Evolutionary conservation across 2,113 vertebrate genomes (phyloP).

Genomic region (Pseudolaguvia tuberculata): DNA sequence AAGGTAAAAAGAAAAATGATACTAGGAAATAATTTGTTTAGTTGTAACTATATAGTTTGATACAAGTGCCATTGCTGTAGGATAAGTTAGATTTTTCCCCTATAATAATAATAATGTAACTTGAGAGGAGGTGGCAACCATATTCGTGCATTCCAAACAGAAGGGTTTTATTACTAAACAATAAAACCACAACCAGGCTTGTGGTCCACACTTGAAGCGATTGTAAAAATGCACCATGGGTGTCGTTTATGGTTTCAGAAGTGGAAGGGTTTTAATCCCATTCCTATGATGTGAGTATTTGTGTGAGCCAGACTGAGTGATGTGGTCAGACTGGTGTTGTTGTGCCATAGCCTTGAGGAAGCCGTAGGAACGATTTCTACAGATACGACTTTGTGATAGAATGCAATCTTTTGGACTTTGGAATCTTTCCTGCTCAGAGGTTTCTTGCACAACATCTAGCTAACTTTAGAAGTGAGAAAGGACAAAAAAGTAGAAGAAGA

Average conservation of each 20-base stretch:
- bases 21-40: too few relatives aligned
- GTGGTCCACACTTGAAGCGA: not conserved
- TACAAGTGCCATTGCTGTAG: too few relatives aligned
- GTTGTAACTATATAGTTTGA: too few relatives aligned
- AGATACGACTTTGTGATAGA: not conserved
- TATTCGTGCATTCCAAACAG: not conserved
- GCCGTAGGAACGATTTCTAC: not conserved
- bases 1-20: too few relatives aligned
- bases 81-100: not conserved
- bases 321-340: slow-evolving; percentile 1
- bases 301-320: not conserved
- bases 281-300: not conserved
- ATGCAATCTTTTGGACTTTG: not conserved
- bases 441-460: not conserved
- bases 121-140: not conserved
- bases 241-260: slow-evolving; percentile 4
- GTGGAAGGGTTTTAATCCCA: not conserved
- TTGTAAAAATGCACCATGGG: not conserved
- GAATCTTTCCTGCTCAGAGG: not conserved
- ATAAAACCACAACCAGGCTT: not conserved
- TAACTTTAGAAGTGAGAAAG: not conserved
- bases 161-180: not conserved
- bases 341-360: not conserved
- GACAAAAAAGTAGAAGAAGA: not conserved
- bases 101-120: slow-evolving; percentile 2